These are phyloP conservation scores for Crenichthys baileyi DNA, from an alignment of 2,797 vertebrate species.

Conservation along the genomic window DNA sequence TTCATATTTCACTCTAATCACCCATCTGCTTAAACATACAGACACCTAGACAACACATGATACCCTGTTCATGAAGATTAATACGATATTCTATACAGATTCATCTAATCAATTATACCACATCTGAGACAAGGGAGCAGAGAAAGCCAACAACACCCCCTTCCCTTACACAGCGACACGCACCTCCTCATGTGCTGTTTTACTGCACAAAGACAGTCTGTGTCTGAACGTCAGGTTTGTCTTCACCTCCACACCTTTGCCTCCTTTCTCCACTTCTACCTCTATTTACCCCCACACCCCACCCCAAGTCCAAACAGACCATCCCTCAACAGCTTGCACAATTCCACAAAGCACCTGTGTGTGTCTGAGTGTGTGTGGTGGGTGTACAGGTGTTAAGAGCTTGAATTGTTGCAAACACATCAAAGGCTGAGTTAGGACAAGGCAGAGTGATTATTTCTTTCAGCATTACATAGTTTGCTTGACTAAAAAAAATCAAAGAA, in stretches of 20 bases:
- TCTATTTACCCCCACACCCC: conserved; percentile 50
- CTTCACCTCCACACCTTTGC: conserved; percentile 78
- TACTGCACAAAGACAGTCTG: conserved; percentile 71
- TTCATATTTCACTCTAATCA: conserved; percentile 67
- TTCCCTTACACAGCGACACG: conserved; percentile 14
- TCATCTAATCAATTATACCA: conserved; percentile 69
- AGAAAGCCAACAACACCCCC: conserved; percentile 20
- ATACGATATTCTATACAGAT: conserved; percentile 69
- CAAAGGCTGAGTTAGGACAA: conserved; percentile 28
- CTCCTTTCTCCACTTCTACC: conserved; percentile 69
- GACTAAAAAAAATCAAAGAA: not conserved
- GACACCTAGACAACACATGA: conserved; percentile 47
- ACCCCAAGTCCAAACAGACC: conserved; percentile 55
- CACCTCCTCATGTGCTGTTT: conserved; percentile 18
- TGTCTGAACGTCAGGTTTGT: conserved; percentile 70
- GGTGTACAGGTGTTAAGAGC: conserved; percentile 29
- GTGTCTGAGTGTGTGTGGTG: conserved; percentile 23
- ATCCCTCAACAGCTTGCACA: conserved; percentile 67
- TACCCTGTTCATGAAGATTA: conserved; percentile 56
- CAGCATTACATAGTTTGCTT: not conserved
- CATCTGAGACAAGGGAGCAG: conserved; percentile 63
- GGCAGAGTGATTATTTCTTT: conserved; percentile 20
- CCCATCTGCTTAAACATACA: conserved; percentile 30
- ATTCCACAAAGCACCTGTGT: conserved; percentile 51
- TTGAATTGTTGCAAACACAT: conserved; percentile 50